Conservation (phyloP, 2,113 vertebrate species). For the Procavia capensis region DNA sequence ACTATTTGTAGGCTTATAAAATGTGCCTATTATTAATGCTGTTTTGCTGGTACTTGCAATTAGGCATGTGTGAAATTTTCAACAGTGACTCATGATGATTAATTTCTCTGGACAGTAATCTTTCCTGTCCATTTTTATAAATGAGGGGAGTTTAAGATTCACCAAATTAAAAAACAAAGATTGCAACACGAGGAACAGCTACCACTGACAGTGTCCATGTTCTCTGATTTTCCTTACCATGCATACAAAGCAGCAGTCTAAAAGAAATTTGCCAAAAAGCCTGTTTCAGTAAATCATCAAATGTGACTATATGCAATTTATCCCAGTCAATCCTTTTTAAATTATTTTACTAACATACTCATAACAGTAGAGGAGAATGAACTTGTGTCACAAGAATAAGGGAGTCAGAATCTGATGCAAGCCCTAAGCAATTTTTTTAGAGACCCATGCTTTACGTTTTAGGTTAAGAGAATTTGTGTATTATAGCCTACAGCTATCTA, state of each 20-base stretch:
- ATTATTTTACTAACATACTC: neutral
- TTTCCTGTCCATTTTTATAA: conserved; percentile 52
- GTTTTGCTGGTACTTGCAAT: conserved; percentile 70
- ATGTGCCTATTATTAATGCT: conserved; percentile 69
- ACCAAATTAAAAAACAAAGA: conserved; percentile 57
- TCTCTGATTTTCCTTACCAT: neutral
- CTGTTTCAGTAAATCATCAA: neutral
- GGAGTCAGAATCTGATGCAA: neutral
- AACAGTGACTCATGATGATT: conserved; percentile 58
- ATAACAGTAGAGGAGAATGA: neutral
- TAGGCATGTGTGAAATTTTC: conserved; percentile 68
- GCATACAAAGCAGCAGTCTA: neutral
- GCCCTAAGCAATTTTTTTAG: neutral
- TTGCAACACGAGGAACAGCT: neutral
- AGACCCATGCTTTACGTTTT: neutral
- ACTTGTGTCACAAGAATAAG: neutral
- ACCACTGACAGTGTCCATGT: neutral
- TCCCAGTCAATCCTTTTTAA: neutral
- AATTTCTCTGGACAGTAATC: conserved; percentile 55
- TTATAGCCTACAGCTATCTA: neutral
- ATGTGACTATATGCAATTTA: neutral
- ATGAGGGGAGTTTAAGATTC: conserved; percentile 56
- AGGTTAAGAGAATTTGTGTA: neutral
- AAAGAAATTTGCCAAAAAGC: neutral
- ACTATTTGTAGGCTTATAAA: conserved; percentile 60